Percentiles rank a stretch among this genome's conserved stretches.
These are phyloP conservation scores for Pangasianodon gigas DNA, from an alignment of 2,113 vertebrate genomes.

Conservation along the genomic window DNA sequence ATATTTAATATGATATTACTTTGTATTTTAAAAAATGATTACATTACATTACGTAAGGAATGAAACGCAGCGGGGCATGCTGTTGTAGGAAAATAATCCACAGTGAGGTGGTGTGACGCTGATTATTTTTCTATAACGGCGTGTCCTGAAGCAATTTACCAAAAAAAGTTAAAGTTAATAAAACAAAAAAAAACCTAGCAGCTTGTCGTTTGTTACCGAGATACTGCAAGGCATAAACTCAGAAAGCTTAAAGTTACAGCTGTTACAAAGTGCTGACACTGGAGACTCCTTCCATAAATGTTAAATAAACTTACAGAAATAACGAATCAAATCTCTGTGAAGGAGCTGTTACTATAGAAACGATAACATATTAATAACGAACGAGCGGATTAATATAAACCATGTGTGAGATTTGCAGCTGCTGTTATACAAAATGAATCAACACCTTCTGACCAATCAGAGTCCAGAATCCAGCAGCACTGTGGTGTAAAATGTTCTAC, in stretches of 20 bases:
- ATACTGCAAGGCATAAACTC: no score
- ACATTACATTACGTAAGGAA: no score
- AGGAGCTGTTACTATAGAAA: not conserved
- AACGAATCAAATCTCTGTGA: not conserved
- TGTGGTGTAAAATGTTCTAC: not conserved
- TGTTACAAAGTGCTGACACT: not conserved
- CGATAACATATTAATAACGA: not conserved
- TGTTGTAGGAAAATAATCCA: not conserved
- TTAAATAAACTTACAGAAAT: not conserved
- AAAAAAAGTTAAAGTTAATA: not conserved
- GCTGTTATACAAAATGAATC: not conserved
- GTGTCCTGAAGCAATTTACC: not conserved
- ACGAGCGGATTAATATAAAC: not conserved
- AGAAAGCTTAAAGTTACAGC: not conserved
- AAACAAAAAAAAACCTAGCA: not conserved
- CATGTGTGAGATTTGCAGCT: not conserved
- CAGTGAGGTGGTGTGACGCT: not conserved
- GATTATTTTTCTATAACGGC: not conserved
- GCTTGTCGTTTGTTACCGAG: no score
- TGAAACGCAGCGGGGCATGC: no score
- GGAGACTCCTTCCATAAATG: not conserved
- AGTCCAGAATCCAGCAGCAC: not conserved
- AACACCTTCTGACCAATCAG: not conserved
- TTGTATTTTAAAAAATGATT: no score
- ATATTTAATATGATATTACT: not conserved